Conservation (phyloP, 2,888 invertebrate genomes). For the Agrochola circellaris region DNA sequence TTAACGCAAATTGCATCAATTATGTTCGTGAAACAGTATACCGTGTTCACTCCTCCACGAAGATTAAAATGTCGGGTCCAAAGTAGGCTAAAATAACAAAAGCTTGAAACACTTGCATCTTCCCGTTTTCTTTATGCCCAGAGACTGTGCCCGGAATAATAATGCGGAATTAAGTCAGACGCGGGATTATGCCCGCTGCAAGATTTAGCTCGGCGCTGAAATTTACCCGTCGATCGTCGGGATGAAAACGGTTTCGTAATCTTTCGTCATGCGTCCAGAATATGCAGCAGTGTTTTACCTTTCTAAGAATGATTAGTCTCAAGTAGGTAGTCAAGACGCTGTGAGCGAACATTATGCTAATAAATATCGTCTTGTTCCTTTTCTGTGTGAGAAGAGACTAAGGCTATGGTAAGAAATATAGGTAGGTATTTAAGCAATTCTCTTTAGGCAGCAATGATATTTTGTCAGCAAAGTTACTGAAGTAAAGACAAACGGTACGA, state of each 20-base stretch:
- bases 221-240: slow-evolving; percentile 52
- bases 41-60: neutral
- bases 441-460: too few relatives aligned
- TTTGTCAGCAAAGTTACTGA: too few relatives aligned
- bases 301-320: neutral
- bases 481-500: too few relatives aligned
- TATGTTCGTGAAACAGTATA: neutral
- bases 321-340: neutral
- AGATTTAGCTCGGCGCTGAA: slow-evolving; percentile 37
- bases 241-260: slow-evolving; percentile 47
- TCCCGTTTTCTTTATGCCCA: slow-evolving; percentile 38
- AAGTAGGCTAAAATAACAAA: slow-evolving; percentile 38
- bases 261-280: slow-evolving; percentile 22
- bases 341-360: neutral
- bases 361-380: neutral
- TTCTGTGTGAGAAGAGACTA: neutral
- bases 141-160: slow-evolving; percentile 66
- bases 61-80: slow-evolving; percentile 13
- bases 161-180: slow-evolving; percentile 64
- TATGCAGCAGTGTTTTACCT: slow-evolving; percentile 13
- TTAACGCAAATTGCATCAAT: neutral
- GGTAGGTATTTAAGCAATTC: too few relatives aligned
- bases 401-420: too few relatives aligned
- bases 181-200: slow-evolving; percentile 54
- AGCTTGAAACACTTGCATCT: slow-evolving; percentile 49